Conservation (phyloP, 23 tunicate genomes). For the Halocynthia roretzi region DNA sequence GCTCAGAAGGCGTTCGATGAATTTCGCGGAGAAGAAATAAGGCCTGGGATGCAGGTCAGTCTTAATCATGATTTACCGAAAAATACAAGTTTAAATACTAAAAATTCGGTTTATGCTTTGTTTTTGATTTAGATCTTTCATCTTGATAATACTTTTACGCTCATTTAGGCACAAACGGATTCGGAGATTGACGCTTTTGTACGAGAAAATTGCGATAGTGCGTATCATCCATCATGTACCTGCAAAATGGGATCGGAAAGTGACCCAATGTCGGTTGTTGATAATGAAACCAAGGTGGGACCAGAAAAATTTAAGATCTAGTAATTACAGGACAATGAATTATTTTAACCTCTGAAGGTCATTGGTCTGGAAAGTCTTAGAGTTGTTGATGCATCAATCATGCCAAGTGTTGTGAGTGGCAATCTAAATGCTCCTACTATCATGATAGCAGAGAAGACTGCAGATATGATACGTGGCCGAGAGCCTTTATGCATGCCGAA, state of each 20-base stretch:
- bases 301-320: not conserved
- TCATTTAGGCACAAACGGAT: slow-evolving; percentile 53
- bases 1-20: slow-evolving; percentile 88
- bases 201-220: slow-evolving; percentile 63
- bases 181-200: slow-evolving; percentile 84
- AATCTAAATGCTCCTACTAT: slow-evolving; percentile 96
- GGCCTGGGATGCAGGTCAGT: slow-evolving; percentile 69
- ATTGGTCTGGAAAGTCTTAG: slow-evolving; percentile 70
- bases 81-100: not conserved
- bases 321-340: not conserved
- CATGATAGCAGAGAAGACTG: slow-evolving; percentile 96
- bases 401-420: slow-evolving; percentile 91
- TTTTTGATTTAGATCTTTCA: not conserved
- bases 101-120: not conserved
- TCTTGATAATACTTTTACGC: not conserved
- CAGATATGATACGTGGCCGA: slow-evolving; percentile 66
- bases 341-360: slow-evolving; percentile 41
- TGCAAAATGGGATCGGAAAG: slow-evolving; percentile 77
- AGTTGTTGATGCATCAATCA: slow-evolving; percentile 86
- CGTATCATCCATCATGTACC: slow-evolving; percentile 94
- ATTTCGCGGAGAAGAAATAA: slow-evolving; percentile 66
- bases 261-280: slow-evolving; percentile 89
- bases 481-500: slow-evolving; percentile 44
- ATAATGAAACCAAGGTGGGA: slow-evolving; percentile 47
- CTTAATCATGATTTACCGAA: not conserved